Percentiles rank a stretch among this genome's conserved stretches.
phyloP scores from a whole-genome alignment of 64 coral and sea anemone genomes.

The Pachyseris speciosa region DNA sequence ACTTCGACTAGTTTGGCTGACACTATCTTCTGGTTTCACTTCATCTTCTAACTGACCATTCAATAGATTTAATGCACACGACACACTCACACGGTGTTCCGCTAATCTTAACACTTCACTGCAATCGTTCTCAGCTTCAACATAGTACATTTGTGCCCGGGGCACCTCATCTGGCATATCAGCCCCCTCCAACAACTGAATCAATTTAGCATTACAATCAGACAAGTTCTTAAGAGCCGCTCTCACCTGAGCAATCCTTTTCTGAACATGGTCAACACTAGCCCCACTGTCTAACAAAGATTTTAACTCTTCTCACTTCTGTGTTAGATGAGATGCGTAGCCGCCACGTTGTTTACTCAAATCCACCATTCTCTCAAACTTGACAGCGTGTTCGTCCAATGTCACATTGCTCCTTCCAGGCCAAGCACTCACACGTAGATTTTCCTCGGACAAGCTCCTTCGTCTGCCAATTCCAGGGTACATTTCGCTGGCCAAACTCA shows the following conservation, averaged over 20 bases:
- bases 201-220: not conserved
- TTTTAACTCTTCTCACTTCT: not conserved
- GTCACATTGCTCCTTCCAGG: not conserved
- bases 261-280: not conserved
- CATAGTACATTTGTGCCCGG: no score
- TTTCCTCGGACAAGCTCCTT: conserved; percentile 1
- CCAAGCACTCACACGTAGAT: not conserved
- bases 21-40: not conserved
- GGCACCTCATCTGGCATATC: not conserved
- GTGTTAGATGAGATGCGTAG: not conserved
- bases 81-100: no score
- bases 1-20: not conserved
- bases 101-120: no score
- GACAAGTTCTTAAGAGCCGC: not conserved
- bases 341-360: not conserved
- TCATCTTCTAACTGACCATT: not conserved
- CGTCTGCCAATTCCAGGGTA: not conserved
- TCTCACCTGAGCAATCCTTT: not conserved
- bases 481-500: no score
- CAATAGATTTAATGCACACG: not conserved
- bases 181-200: not conserved
- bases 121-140: no score
- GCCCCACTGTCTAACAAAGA: not conserved
- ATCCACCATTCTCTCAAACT: not conserved
- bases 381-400: not conserved